phyloP scores from a whole-genome alignment of 2,797 vertebrate genomes.

The Falco novaeseelandiae region DNA sequence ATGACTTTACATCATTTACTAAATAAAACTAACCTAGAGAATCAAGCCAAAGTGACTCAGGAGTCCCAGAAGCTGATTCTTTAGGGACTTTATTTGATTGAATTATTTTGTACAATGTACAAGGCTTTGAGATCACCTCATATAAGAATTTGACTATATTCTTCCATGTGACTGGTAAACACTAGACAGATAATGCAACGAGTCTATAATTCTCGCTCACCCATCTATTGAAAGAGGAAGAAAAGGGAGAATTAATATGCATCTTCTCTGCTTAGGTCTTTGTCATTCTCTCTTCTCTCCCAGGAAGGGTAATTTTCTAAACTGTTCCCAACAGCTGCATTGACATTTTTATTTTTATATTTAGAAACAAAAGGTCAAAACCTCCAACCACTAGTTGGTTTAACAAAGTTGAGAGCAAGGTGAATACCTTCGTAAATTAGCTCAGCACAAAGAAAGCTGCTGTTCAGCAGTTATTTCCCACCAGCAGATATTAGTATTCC shows the following conservation, averaged over 20 bases:
- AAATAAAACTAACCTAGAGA: background rate
- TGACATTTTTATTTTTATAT: conserved; percentile 45
- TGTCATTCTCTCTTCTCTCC: background rate
- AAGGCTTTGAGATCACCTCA: background rate
- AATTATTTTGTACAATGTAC: background rate
- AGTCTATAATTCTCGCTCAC: background rate
- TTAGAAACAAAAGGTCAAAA: conserved; percentile 45
- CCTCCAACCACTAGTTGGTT: background rate
- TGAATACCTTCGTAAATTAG: background rate
- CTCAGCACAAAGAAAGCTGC: background rate
- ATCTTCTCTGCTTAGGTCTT: background rate
- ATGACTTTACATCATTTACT: background rate
- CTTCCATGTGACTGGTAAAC: background rate
- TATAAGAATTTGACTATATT: background rate
- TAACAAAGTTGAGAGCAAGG: background rate
- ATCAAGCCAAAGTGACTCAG: background rate
- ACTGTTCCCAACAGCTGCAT: background rate
- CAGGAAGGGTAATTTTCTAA: background rate
- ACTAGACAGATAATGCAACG: background rate
- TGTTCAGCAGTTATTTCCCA: background rate
- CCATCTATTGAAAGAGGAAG: background rate
- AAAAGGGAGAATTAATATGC: background rate
- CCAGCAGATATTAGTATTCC: background rate
- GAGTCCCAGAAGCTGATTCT: background rate
- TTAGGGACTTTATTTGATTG: background rate